These are phyloP conservation scores for Euphydryas editha DNA, from an alignment of 2,888 invertebrate species.

Conservation along the genomic window DNA sequence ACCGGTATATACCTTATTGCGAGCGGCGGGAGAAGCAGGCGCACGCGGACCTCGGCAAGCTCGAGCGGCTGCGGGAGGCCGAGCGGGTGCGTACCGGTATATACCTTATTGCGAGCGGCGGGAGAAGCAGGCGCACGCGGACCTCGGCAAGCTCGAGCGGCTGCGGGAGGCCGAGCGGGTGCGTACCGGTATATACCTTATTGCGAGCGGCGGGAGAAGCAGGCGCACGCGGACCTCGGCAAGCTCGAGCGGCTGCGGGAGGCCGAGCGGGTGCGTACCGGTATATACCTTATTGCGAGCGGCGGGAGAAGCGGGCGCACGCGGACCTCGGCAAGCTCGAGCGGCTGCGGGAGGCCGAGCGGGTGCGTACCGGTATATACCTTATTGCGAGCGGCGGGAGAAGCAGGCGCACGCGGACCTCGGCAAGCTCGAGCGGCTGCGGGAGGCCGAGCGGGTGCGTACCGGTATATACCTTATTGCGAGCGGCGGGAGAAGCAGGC, in stretches of 20 bases:
- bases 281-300: constrained; percentile 29
- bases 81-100: constrained; percentile 47
- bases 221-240: constrained; percentile 77
- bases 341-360: constrained; percentile 72
- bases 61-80: too few relatives aligned
- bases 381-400: constrained; percentile 19
- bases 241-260: constrained; percentile 60
- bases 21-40: constrained; percentile 11
- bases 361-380: constrained; percentile 59
- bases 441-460: constrained; percentile 48
- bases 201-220: constrained; percentile 65
- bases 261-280: constrained; percentile 49
- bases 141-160: too few relatives aligned
- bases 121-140: too few relatives aligned
- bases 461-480: too few relatives aligned
- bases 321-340: constrained; percentile 80
- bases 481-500: constrained; percentile 69
- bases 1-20: background rate
- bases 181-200: constrained; percentile 39
- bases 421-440: too few relatives aligned
- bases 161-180: constrained; percentile 48
- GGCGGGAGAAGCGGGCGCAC: constrained; percentile 73
- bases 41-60: too few relatives aligned
- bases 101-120: constrained; percentile 23
- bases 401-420: too few relatives aligned